Percentiles rank a stretch among this genome's conserved stretches.
These are phyloP conservation scores for Halcyon senegalensis DNA, from an alignment of 2,113 vertebrate genomes.

Conservation along the genomic window DNA sequence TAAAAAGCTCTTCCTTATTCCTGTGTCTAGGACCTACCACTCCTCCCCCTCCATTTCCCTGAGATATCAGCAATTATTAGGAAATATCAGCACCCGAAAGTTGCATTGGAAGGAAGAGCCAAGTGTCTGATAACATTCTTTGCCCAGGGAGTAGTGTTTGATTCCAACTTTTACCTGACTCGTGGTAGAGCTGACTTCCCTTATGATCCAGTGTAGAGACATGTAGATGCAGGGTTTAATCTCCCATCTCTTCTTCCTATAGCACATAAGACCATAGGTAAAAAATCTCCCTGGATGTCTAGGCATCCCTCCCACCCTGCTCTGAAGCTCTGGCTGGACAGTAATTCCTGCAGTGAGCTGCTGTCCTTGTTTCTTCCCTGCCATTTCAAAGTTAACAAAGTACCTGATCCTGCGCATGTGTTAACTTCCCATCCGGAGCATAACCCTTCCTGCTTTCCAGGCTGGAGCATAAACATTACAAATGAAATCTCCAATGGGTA, in stretches of 20 bases:
- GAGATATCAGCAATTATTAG: background rate
- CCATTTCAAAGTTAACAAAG: conserved; percentile 17
- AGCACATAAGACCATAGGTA: accelerated
- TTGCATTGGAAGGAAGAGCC: background rate
- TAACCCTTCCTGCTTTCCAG: background rate
- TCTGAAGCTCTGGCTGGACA: background rate
- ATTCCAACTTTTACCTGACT: background rate
- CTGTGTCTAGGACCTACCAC: background rate
- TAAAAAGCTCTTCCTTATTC: background rate
- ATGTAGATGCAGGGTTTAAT: background rate
- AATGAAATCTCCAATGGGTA: conserved; percentile 37
- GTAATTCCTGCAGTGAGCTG: background rate
- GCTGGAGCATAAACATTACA: conserved; percentile 34
- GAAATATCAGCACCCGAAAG: background rate
- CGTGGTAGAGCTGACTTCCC: background rate
- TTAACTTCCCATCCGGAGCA: background rate
- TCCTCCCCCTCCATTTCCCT: background rate
- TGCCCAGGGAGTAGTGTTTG: background rate
- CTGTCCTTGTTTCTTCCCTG: background rate
- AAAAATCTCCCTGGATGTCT: background rate
- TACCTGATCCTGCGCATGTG: background rate
- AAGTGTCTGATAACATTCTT: background rate
- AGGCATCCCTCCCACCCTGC: background rate
- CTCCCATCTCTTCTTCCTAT: background rate
- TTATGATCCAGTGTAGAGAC: background rate